phyloP scores from a whole-genome alignment of 2,113 vertebrate genomes.

The Zosterops japonicus region DNA sequence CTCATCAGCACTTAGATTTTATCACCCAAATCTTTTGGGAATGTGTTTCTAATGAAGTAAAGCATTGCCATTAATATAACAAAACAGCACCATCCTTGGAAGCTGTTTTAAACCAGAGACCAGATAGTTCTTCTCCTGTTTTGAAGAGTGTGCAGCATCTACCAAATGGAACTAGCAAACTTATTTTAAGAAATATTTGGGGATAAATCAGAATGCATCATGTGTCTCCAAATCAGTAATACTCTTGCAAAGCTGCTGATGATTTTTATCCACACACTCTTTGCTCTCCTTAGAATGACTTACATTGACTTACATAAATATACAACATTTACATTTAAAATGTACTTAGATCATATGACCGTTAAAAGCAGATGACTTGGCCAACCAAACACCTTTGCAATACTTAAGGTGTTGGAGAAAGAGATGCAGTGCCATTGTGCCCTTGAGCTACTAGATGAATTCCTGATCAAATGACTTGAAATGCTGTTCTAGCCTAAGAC shows the following conservation, averaged over 20 bases:
- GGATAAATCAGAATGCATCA: not conserved
- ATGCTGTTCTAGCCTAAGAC: not conserved
- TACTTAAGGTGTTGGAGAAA: not conserved
- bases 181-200: not conserved
- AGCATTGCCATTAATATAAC: not conserved
- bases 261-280: not conserved
- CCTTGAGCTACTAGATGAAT: not conserved
- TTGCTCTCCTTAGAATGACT: not conserved
- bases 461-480: not conserved
- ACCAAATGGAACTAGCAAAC: not conserved
- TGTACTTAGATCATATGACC: not conserved
- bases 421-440: not conserved
- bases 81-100: not conserved
- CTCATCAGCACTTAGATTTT: not conserved
- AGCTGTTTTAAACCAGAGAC: not conserved
- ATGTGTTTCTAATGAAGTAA: not conserved
- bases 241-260: not conserved
- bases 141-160: not conserved
- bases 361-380: not conserved
- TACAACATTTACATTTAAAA: not conserved
- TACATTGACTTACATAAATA: not conserved
- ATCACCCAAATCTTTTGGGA: not conserved
- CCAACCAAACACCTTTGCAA: not conserved
- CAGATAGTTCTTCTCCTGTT: not conserved
- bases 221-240: not conserved